Evolutionary conservation across 1,140 invertebrate genomes (phyloP), one percentile per base, ranked within the genome.

Genomic region (Aradophagus sp.): DNA sequence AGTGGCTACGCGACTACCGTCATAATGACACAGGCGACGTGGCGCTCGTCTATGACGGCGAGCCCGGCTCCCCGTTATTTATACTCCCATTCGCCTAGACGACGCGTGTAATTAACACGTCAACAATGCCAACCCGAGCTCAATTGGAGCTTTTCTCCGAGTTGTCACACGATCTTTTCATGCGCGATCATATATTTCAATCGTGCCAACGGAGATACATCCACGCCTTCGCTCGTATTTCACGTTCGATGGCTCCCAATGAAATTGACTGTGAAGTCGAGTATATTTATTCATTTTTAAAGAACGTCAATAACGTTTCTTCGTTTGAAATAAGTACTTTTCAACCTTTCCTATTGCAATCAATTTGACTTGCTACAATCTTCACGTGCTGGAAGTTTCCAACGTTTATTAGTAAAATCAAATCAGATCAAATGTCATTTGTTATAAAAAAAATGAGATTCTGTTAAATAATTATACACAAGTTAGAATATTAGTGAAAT

Each of bases 101-200:
- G 65, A 47, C 41, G 47, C 65, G 55, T 68, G 55, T 68, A 68
- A 59, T 68, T 68, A 68, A 68, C 65, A 61, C 65, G 65, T 68
- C 65, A 68, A 59, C 65, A 34, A 47, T 39, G 53, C 14, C 31
- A 61, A 55, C 65, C 38, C 55, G 39, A 61, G 45, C 27, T 61
- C 55, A 61, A 69, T 55, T 69, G 48, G 10, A 61, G 14, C 11
- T 26, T 23, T 69, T 55, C 52, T 66, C 38, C 19, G 26, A 39
- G 20, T 66, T 52, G 63, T 68, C 55, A 68, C 53, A 59, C 47
- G 63, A 68, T 68, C 53, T 45, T 47, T 59, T 35, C 52, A 50
- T 31, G 14, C 35, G 39, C 52, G 23, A 47, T 47, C 38, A 45
- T 53, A 59, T 59, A 53, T 59, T 59, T 68, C 47, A 39, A 39